Conservation (phyloP, 2,113 vertebrate genomes). For the Semicossyphus pulcher region DNA sequence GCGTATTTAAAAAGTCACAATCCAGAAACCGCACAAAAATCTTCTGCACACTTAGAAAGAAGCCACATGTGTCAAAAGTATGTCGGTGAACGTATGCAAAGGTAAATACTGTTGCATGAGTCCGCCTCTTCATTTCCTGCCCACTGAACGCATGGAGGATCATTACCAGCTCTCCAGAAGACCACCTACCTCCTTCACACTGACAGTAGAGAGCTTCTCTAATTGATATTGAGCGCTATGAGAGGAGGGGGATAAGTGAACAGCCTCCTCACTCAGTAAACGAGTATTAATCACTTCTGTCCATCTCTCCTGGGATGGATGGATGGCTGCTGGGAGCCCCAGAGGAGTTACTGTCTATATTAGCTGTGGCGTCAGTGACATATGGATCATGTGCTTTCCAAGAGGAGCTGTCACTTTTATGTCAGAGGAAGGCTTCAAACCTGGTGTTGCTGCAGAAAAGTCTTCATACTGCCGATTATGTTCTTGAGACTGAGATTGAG, state of each 20-base stretch:
- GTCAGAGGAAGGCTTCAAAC: neutral
- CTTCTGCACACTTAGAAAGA: no score
- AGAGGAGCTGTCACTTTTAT: conserved; percentile 16
- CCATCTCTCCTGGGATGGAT: conserved; percentile 23
- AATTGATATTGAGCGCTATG: conserved; percentile 69
- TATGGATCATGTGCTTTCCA: conserved; percentile 9
- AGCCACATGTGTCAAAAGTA: no score
- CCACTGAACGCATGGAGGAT: neutral
- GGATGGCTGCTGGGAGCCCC: conserved; percentile 9
- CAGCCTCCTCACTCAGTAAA: conserved; percentile 30
- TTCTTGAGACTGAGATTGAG: no score
- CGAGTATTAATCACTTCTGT: conserved; percentile 59
- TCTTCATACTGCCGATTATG: neutral
- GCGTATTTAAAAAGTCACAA: no score
- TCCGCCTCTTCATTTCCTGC: neutral
- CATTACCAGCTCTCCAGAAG: conserved; percentile 32
- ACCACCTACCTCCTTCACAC: conserved; percentile 1
- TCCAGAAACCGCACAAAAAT: no score
- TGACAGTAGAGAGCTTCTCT: conserved; percentile 32
- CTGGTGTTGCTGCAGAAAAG: neutral
- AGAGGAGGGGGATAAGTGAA: conserved; percentile 36
- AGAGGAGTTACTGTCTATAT: conserved; percentile 32
- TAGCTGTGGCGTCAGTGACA: conserved; percentile 63
- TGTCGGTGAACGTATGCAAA: no score
- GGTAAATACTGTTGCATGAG: neutral